Base-by-base conservation (phyloP, 2,888 invertebrate genomes). In the Lissonota sp. region DNA sequence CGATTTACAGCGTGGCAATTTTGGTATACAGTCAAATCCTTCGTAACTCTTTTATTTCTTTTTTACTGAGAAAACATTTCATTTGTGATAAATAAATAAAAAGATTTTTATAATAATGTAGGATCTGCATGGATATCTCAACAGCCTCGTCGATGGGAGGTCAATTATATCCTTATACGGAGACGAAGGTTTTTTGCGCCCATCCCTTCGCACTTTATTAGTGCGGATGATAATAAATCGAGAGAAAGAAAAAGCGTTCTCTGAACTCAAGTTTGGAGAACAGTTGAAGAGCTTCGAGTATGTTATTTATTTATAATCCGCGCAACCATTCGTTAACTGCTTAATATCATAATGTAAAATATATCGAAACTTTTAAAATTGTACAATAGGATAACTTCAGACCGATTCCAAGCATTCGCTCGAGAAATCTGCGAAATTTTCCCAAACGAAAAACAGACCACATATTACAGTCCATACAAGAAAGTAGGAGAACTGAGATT, bases 391-490 rank as follows among this genome's bases (percentile, higher is more conserved):
- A 58, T 58, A 58, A n/a, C 58, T 6, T 39, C 0, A 4, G 58
- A 58, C 5, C 40, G 12, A 39, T 58, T 58, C 12, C 39, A 58
- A 40, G 40, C 39, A 14, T 58, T 58, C 10, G 10, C 58, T n/a
- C 39, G 40, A 8, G 10, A 58, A 10, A 58, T 58, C 10, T 58
- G 58, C 0, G 58, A 58, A 40, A 16, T 58, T 58, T 58, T 58
- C 8, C n/a, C 39, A 12, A 58, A 58, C 10, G 58, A 39, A 58
- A 58, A 58, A 58, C 39, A n/a, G 5, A 39, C 39, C 58, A 58
- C 58, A 40, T 58, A 58, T 39, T 58, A 58, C 40, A 58, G 12
- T 58, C 58, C 58, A 37, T 58, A 58, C 40, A 39, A 10, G 12
- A 58, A 58, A 58, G 39, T 58, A 39, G n/a, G 58, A 8, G 12